Evolutionary conservation across 2,113 vertebrate species (phyloP).

Genomic region (mouse (Mus musculus)): GRCm39 chr12:27382001-27382500

Average conservation of each 20-base stretch:
- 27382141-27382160: fast-evolving
- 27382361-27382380: fast-evolving
- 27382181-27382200: neutral
- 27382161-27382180: neutral
- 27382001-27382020: neutral
- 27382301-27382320: neutral
- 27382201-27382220: neutral
- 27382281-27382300: neutral
- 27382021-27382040: neutral
- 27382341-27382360: fast-evolving
- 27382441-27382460: neutral
- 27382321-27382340: fast-evolving
- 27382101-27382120: neutral
- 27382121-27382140: neutral
- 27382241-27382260: neutral
- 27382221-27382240: neutral
- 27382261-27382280: neutral
- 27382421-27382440: neutral
- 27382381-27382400: fast-evolving
- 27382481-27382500: neutral
- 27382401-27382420: fast-evolving
- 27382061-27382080: neutral
- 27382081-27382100: neutral
- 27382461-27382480: neutral
- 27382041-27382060: neutral